A percentile compares a stretch with the other conserved stretches of the same genome.
Evolutionary conservation across 2,888 invertebrate species (phyloP).

Genomic region (Orthosia gothica): DNA sequence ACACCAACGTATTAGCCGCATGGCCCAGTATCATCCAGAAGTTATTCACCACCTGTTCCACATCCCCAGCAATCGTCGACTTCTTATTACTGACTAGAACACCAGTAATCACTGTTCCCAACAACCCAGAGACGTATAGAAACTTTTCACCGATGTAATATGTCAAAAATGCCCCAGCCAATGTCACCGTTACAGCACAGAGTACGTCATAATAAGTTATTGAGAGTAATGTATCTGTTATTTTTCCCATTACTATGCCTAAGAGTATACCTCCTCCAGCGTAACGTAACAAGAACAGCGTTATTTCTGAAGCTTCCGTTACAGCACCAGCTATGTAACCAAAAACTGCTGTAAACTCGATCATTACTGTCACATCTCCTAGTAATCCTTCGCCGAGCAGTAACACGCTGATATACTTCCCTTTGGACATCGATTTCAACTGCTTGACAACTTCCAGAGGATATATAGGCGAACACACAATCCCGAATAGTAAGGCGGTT

Average conservation of each 20-base stretch:
- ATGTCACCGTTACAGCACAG: conserved; percentile 83
- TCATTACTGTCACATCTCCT: conserved; percentile 86
- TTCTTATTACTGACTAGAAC: conserved; percentile 83
- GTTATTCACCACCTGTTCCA: conserved; percentile 81
- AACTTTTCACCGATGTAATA: conserved; percentile 87
- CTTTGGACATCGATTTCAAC: conserved; percentile 82
- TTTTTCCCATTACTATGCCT: conserved; percentile 84
- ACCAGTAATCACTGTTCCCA: conserved; percentile 84
- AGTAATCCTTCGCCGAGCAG: conserved; percentile 85
- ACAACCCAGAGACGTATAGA: conserved; percentile 85
- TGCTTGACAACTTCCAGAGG: conserved; percentile 85
- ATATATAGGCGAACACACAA: conserved; percentile 86
- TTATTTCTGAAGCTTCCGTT: conserved; percentile 78
- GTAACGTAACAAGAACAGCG: conserved; percentile 81
- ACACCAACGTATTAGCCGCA: conserved; percentile 90
- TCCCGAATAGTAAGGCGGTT: conserved; percentile 82
- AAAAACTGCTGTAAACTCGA: conserved; percentile 83
- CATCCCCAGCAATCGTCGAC: conserved; percentile 84
- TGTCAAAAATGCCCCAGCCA: conserved; percentile 84
- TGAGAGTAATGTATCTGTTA: conserved; percentile 80
- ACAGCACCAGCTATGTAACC: conserved; percentile 82
- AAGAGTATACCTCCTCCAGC: conserved; percentile 84
- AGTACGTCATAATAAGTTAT: conserved; percentile 84
- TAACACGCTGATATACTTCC: conserved; percentile 85
- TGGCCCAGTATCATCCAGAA: conserved; percentile 85